Evolutionary conservation across 2,888 invertebrate genomes (phyloP), one percentile per base, ranked within the genome.

Genomic region (Cheilosia variabilis): DNA sequence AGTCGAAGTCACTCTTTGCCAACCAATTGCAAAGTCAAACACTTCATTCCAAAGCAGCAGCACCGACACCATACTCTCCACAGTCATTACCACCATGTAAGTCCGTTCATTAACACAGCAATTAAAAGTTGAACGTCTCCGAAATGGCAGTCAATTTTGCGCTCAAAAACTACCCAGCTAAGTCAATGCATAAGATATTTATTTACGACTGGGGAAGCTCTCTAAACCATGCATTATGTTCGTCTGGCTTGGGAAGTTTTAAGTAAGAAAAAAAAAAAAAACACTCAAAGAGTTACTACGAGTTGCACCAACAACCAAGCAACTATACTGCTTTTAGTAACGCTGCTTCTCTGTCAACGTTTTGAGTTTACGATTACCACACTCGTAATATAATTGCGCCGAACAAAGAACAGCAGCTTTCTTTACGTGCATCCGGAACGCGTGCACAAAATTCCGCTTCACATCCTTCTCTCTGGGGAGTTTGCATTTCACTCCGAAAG

Each of bases 111-210:
- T 71, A 58, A 58, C 34, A 15, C n/a, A 13, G 69, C 37, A 71
- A 71, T 71, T 71, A 71, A 71, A 58, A 71, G 57, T 71, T 71
- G 13, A 71, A 50, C 47, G 10, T 58, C 50, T 7, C 22, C 34
- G 9, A 58, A 72, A 72, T 43, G 27, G 52, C 34, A 52, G 24
- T 72, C 7, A 60, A 15, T 55, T 57, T 22, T 15, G 43, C 10
- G 13, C 31, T 19, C 45, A 24, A 15, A 19, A 10, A 41, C 53
- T 27, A 2, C 6, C 37, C 17, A n/a, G 24, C 10, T 53, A 47
- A 31, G 58, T 45, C 9, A 50, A 50, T 58, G 24, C 50, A 60
- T 13, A 50, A 37, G 34, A 60, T 52, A 60, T 71, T 52, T 17
- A 17, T 37, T 27, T 50, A 19, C 22, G 27, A 47, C n/a, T 10